phyloP scores from a whole-genome alignment of 2,113 vertebrate genomes.

The Pseudopipra pipra region DNA sequence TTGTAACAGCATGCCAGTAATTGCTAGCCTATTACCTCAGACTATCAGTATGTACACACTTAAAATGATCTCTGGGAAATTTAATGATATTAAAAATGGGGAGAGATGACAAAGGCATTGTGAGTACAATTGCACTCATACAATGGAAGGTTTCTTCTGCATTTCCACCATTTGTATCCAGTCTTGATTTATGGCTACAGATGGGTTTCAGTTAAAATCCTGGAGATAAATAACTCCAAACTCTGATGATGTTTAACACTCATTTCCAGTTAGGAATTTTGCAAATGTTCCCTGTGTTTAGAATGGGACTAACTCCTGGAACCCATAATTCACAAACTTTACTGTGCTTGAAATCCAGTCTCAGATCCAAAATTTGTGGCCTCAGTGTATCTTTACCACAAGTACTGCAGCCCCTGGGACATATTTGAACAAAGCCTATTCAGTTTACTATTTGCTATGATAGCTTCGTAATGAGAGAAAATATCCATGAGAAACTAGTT shows the following conservation, averaged over 20 bases:
- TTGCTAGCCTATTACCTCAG: not conserved
- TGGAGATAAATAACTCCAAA: not conserved
- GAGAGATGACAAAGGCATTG: not conserved
- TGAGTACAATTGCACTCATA: not conserved
- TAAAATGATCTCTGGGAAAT: not conserved
- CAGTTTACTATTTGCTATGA: not conserved
- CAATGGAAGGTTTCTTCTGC: not conserved
- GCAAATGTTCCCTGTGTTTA: not conserved
- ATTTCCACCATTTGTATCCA: not conserved
- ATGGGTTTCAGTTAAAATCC: not conserved
- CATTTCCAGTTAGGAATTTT: conserved; percentile 30
- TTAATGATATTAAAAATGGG: not conserved
- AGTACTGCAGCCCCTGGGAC: not conserved
- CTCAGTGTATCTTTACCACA: not conserved
- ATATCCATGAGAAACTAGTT: not conserved
- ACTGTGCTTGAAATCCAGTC: not conserved
- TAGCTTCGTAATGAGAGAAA: not conserved
- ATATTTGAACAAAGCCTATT: conserved; percentile 30
- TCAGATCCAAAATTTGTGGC: not conserved
- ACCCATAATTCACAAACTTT: not conserved
- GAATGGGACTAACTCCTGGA: not conserved
- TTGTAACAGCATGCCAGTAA: not conserved
- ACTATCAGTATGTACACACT: not conserved
- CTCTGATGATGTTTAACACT: conserved; percentile 16
- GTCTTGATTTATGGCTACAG: not conserved